phyloP scores from a whole-genome alignment of 2,888 invertebrate genomes.

The Graphium colonna region DNA sequence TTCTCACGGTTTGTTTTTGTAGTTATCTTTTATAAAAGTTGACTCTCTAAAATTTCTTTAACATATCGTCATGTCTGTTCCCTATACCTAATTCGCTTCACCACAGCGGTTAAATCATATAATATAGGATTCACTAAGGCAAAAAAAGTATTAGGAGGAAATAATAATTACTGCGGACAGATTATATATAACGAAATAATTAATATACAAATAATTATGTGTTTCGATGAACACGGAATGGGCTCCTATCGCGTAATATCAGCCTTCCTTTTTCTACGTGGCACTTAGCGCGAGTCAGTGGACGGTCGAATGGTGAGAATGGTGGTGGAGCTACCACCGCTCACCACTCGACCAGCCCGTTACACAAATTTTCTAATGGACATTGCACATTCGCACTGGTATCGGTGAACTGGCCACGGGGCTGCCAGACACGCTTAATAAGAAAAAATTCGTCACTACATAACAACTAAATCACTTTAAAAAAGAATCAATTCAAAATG shows the following conservation, averaged over 20 bases:
- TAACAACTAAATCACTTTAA: slow-evolving; percentile 80
- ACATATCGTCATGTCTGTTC: slow-evolving; percentile 78
- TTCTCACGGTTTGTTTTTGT: slow-evolving; percentile 73
- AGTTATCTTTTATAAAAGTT: slow-evolving; percentile 78
- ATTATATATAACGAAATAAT: slow-evolving; percentile 57
- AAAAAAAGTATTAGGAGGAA: slow-evolving; percentile 64
- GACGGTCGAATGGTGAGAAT: slow-evolving; percentile 2
- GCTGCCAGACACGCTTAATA: slow-evolving; percentile 72
- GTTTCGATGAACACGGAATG: slow-evolving; percentile 68
- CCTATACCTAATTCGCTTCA: slow-evolving; percentile 77
- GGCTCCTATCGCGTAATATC: slow-evolving; percentile 59
- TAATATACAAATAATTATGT: slow-evolving; percentile 63
- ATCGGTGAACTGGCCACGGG: slow-evolving; percentile 61
- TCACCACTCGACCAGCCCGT: slow-evolving; percentile 24
- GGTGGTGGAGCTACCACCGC: slow-evolving; percentile 2
- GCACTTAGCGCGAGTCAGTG: slow-evolving; percentile 37
- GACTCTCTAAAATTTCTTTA: slow-evolving; percentile 75
- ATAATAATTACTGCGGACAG: slow-evolving; percentile 62
- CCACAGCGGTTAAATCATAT: slow-evolving; percentile 69
- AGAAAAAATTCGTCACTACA: slow-evolving; percentile 75
- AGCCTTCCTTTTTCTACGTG: slow-evolving; percentile 60
- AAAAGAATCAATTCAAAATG: slow-evolving; percentile 77
- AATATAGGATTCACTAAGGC: slow-evolving; percentile 68
- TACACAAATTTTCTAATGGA: slow-evolving; percentile 49
- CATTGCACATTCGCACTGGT: slow-evolving; percentile 76